Base-by-base conservation (phyloP, 35 echinoderm and acorn worm genomes). In the Apostichopus californicus region DNA sequence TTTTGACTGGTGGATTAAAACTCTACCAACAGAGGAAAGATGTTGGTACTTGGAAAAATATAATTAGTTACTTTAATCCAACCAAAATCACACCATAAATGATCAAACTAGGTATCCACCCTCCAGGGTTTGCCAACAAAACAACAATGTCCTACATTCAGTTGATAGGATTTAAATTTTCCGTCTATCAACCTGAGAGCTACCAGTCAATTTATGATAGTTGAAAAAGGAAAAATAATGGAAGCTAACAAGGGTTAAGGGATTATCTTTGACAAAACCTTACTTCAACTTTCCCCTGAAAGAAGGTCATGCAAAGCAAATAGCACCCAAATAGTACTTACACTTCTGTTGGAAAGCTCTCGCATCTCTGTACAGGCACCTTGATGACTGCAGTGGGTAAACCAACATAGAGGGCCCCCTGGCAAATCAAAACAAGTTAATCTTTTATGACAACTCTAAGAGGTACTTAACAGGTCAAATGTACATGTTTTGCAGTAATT, bases 401-500 rank as follows among this genome's bases (percentile, higher is more conserved):
- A 9, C 97, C 95, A 18, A 95, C 90, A 78, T 95, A 99, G 56
- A 99, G 93, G 75, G 95, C 93, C 15, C 93, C 93, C 97, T 99
- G 53, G 15, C 58, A 92, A 77, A 57, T 15, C 1, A 23, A 66
- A 93, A 91, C 54, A 92, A 15, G 14, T 75, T 75, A 75, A 54
- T 83, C 80, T 83, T 55, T 83, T 55, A 12, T 83, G 9, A 83
- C 80, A 55, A 57, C 56, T 55, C 80, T 18, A 57, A 83, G 10
- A 25, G 56, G 46, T 55, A 83, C 34, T 55, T 54, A 83, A 83
- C 4, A 83, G 56, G 46, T 83, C 23, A 55, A 55, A 83, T 25
- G 24, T 54, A 57, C 46, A 54, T 57, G 46, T 54, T 18, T n/a
- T 18, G 93, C 5, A 82, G 71, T 57, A 94, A 90, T 17, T 20